Conservation (phyloP, 2,113 vertebrate species). For the Catharus fuscescens region DNA sequence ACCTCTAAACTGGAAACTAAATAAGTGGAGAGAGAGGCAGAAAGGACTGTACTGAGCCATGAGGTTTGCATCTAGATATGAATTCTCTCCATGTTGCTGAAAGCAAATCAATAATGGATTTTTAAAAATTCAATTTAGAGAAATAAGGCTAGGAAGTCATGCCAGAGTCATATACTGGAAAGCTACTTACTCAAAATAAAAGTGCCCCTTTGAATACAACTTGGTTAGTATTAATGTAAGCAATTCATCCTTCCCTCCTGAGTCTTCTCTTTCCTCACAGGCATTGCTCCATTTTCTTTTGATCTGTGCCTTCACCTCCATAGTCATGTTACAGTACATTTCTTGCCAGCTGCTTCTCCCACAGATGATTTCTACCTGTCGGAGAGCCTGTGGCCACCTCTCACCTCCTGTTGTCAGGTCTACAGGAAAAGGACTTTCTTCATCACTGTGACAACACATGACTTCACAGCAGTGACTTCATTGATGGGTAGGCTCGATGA, state of each 20-base stretch:
- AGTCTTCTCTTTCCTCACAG: background rate
- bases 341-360: background rate
- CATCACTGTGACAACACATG: background rate
- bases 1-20: conserved; percentile 2
- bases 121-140: background rate
- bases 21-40: background rate
- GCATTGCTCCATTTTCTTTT: background rate
- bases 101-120: background rate
- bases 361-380: accelerated
- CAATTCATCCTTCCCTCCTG: background rate
- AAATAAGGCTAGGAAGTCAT: conserved; percentile 1
- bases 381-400: background rate
- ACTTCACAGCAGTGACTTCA: background rate
- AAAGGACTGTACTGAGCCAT: background rate
- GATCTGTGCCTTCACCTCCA: background rate
- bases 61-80: conserved; percentile 37
- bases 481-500: background rate
- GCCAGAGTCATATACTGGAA: background rate
- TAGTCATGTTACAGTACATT: background rate
- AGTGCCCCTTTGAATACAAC: background rate
- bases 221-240: background rate
- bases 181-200: background rate
- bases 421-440: background rate
- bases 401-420: background rate
- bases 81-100: background rate